phyloP scores from a whole-genome alignment of 2,113 vertebrate genomes.

The Chloropsis hardwickii region DNA sequence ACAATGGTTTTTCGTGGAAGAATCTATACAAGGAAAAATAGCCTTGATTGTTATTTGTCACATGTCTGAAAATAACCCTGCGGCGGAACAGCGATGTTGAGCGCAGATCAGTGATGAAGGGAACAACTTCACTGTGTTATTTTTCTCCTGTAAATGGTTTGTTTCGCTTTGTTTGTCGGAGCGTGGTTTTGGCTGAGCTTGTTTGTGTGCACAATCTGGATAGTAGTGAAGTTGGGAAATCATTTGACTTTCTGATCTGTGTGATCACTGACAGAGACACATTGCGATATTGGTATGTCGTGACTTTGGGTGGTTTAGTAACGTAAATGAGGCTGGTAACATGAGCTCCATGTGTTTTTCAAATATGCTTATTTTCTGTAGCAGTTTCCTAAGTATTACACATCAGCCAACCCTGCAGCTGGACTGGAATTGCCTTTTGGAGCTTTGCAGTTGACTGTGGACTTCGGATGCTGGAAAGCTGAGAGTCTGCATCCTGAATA shows the following conservation, averaged over 20 bases:
- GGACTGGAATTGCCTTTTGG: conserved; percentile 32
- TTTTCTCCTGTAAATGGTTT: neutral
- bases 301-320: conserved; percentile 10
- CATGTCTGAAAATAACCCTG: neutral
- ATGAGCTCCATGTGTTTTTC: neutral
- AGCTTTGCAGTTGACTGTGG: neutral
- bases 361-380: conserved; percentile 7
- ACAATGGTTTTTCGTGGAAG: neutral
- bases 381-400: neutral
- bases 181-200: neutral
- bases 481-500: neutral
- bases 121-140: neutral
- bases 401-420: neutral
- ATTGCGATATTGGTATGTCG: neutral
- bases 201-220: neutral
- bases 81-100: neutral
- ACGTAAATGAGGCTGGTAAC: neutral
- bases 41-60: neutral
- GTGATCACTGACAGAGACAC: neutral
- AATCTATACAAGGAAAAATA: neutral
- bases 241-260: neutral
- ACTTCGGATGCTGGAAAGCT: neutral
- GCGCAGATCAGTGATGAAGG: neutral
- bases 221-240: neutral
- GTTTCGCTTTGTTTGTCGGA: neutral